Base-by-base conservation (phyloP, 2,888 invertebrate species). In the Lepas anatifera region DNA sequence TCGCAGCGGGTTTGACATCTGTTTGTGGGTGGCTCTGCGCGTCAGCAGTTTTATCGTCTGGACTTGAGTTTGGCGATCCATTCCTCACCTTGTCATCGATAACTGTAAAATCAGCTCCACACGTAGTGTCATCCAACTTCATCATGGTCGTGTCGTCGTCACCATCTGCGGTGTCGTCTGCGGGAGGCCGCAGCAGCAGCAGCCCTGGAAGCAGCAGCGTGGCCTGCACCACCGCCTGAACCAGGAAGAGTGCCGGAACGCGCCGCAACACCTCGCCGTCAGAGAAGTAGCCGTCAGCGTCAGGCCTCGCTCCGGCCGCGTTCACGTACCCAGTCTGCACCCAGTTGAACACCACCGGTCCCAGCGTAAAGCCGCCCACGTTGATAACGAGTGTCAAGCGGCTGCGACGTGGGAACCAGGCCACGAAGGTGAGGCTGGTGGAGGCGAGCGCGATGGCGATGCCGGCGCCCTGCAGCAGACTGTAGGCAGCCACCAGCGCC, bases 291-390 rank as follows among this genome's bases (percentile, higher is more conserved):
- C 69, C 46, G 27, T 4, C 11, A 2, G 29, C 68, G 29, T 6
- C 48, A 13, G 43, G 46, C 46, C 2, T 27, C 29, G 29, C 68
- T n/a, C 25, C 68, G 16, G 18, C 67, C 1, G 79, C 79, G 72
- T 80, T 80, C 52, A 80, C 75, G 72, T 75, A 79, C 10, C 73
- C 75, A 25, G 79, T 79, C 71, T 79, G 79, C 25, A 79, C 73
- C 72, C 78, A 78, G 70, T 78, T 77, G 73, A 80, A 79, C 52
- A 79, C 75, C 71, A 79, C 76, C 1, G 78, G 76, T 8, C 79
- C 79, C 6, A 78, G 76, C 3, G 79, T 79, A 70, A 77, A 78
- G 3, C 79, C 79, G 32, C 77, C 78, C 22, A 79, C 77, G 39
- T 78, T 76, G 37, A 78, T 72, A 1, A 79, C 79, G 71, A 76